Base-by-base conservation (phyloP, 2,113 vertebrate genomes). In the Myotis davidii region DNA sequence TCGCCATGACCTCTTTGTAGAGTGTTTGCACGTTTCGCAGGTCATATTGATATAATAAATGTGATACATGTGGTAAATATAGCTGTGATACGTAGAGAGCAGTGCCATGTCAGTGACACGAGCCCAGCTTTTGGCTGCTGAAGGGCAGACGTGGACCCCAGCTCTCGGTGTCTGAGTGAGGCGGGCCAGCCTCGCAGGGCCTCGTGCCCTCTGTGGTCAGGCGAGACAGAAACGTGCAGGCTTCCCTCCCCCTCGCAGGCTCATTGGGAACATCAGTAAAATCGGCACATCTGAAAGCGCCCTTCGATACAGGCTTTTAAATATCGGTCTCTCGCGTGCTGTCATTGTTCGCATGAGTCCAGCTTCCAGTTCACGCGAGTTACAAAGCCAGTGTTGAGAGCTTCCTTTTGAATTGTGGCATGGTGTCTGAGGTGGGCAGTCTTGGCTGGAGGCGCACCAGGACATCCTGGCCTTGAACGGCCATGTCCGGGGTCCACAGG, bases 361-460 rank as follows among this genome's bases (percentile, higher is more conserved):
- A 16, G 10, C 14, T 88, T 94, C 82, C 82, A 59, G 29, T 56
- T 95, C 18, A 42, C 50, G 56, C 39, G 54, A 82, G 37, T 61
- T 59, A 39, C 29, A 25, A 32, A 87, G 23, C 9, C 77, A 32
- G 59, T 13, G 59, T 48, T 72, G 32, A 88, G 27, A 17, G 59
- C 88, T 48, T 61, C 3, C 77, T 65, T 48, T 32, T 67, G 50
- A 64, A 72, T 59, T 42, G n/a, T 9, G 42, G 76, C n/a, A 2
- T 79, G 9, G 52, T n/a, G 9, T 65, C 45, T 88, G 2, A 79
- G 56, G 2, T 67, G 42, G 29, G 11, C 59, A 17, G 25, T 52
- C 42, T 25, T 77, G 73, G 9, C 37, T 39, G 48, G 37, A 9
- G 86, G 32, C 23, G 27, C 56, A 14, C 6, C 27, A 54, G 48